Evolutionary conservation across 2,888 invertebrate genomes (phyloP), one percentile per base, ranked within the genome.

Genomic region (Beris chalybata): DNA sequence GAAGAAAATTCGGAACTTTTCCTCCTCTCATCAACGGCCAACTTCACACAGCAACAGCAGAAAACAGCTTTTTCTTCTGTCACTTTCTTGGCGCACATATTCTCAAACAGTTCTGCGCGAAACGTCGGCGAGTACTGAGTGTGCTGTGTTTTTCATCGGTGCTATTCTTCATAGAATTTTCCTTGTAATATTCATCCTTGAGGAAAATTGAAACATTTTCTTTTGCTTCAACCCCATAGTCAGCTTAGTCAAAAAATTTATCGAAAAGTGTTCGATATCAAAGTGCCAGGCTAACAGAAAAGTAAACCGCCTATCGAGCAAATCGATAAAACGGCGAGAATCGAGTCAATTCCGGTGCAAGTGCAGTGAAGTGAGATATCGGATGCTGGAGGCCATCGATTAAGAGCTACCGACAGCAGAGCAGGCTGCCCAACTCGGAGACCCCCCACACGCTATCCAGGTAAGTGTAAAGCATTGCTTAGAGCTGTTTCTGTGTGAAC

Each of bases 301-400:
- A 22, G 1, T 22, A 22, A 22, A 22, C 5, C 38, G 38, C 9
- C 1, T 38, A 38, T 38, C 38, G 38, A 38, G 9, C 7, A 38
- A 38, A 38, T 38, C 38, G 38, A 38, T 38, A 38, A 38, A 38
- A 22, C 22, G 22, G 22, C 22, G 22, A 22, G 22, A 5, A 38
- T 38, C 38, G 38, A 38, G 38, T 38, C 7, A 38, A 38, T 38
- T 38, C 9, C 9, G 22, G 38, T 38, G 38, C 38, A 38, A 38
- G 15, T 52, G 52, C 52, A 52, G 59, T 50, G 48, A 30, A 47
- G 59, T 59, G 59, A 59, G 50, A 29, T 47, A n/a, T 45, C 48
- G 59, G 59, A 59, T 59, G 59, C 59, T 59, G 59, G 15, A 29
- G 58, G 29, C 45, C 59, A 59, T 59, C 59, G 59, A 59, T 59